These are phyloP conservation scores for Epistrophe eligans DNA, from an alignment of 2,888 invertebrate species.

Conservation along the genomic window DNA sequence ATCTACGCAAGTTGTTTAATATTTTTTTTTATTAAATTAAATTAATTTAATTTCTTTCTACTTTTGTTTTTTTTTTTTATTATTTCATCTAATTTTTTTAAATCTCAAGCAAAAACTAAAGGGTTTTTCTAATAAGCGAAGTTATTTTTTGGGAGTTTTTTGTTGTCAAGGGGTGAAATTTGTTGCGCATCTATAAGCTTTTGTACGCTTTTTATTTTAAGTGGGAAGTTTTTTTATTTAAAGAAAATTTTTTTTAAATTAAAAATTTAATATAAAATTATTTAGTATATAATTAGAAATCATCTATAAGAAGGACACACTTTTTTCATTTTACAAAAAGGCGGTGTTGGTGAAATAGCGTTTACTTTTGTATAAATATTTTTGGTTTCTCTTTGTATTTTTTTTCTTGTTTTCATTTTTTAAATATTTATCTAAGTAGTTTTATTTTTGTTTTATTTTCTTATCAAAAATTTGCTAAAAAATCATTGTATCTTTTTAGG, in stretches of 20 bases:
- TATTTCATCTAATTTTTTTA: constrained; percentile 51
- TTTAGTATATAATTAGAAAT: constrained; percentile 11
- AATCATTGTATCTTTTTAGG: constrained; percentile 48
- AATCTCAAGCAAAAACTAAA: constrained; percentile 69
- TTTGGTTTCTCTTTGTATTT: constrained; percentile 11
- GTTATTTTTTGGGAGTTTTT: constrained; percentile 3
- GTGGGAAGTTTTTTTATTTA: constrained; percentile 57
- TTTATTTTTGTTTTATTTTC: constrained; percentile 42
- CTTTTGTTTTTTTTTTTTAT: constrained; percentile 43
- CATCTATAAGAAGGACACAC: constrained; percentile 68
- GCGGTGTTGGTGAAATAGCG: constrained; percentile 76
- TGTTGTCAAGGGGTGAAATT: constrained; percentile 26
- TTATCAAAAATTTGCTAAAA: constrained; percentile 72
- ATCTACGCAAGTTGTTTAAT: constrained; percentile 57
- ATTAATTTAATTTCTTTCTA: constrained; percentile 46
- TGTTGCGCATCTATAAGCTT: constrained; percentile 44
- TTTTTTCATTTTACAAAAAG: constrained; percentile 64
- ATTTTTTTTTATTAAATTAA: constrained; percentile 38
- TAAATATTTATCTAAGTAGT: constrained; percentile 38
- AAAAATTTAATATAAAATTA: constrained; percentile 19
- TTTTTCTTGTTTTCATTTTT: constrained; percentile 22
- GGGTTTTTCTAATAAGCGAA: constrained; percentile 52
- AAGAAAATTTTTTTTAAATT: neutral
- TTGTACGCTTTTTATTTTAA: constrained; percentile 58
- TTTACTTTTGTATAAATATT: constrained; percentile 65